Evolutionary conservation across 2,797 vertebrate genomes (phyloP).

Genomic region (Meriones psammophilus): DNA sequence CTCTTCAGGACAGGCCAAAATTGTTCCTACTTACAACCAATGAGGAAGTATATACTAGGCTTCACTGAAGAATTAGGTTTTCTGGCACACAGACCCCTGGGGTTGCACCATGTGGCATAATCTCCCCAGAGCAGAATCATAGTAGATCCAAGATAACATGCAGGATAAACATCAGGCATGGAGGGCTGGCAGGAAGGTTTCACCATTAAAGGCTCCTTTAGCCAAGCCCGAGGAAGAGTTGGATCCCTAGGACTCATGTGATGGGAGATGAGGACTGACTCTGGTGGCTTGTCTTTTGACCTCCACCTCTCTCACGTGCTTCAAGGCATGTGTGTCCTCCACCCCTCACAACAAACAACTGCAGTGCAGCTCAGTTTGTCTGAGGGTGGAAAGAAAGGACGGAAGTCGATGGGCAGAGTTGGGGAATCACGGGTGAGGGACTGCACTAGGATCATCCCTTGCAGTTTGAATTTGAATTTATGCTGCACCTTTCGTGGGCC

Average conservation of each 20-base stretch:
- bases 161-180: not conserved
- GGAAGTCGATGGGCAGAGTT: not conserved
- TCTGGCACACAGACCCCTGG: not conserved
- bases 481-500: not conserved
- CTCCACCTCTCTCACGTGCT: not conserved
- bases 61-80: not conserved
- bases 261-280: not conserved
- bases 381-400: not conserved
- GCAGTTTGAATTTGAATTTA: conserved; percentile 37
- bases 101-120: not conserved
- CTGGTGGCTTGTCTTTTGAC: not conserved
- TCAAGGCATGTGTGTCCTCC: not conserved
- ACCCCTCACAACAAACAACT: not conserved
- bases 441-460: not conserved
- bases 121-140: conserved; percentile 26
- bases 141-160: not conserved
- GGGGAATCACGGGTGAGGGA: not conserved
- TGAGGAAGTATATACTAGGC: not conserved
- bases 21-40: not conserved
- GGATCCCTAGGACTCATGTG: not conserved
- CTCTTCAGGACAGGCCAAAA: not conserved
- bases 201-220: not conserved
- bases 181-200: not conserved
- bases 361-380: not conserved
- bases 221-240: not conserved